Evolutionary conservation across 2,113 vertebrate species (phyloP), one percentile per base, ranked within the genome.

Genomic region (Calidris pugnax): DNA sequence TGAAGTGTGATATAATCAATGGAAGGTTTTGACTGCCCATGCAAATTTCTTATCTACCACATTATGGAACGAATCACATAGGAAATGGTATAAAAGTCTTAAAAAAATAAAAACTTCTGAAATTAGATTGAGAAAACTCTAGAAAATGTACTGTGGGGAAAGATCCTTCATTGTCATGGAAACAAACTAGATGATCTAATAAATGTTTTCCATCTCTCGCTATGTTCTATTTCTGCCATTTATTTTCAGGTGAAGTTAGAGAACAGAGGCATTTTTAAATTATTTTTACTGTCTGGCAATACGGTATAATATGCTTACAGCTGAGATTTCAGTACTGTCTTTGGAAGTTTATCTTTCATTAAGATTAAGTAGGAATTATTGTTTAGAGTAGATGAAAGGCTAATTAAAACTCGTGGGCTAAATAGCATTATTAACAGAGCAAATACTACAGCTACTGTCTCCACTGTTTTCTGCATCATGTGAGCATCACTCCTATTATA

Each of bases 81-180:
- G 64, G n/a, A 90, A 92, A 77, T 59, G 9, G 19, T 59, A 14
- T 74, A 64, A 86, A 74, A 84, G 7, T 35, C 33, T 93, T 82
- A 67, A 45, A 87, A 71, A 84, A 71, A 14, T 1, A 30, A 72
- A n/a, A 76, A 14, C 4, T 55, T 63, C 51, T 68, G 53, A 87
- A 95, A 89, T 86, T 59, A 91, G 63, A 81, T 37, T 87, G 83
- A 77, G 79, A 92, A 94, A 86, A 72, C 59, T 92, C 77, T 90
- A 71, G 86, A 95, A 96, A 59, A 82, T 59, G 32, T 91, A 51
- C 64, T 43, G 64, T 78, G 30, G 67, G 48, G 27, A 92, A 80
- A 86, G 76, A 92, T 48, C 28, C 63, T 93, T 88, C 88, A 95
- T 95, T 84, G 96, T 95, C 94, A 97, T 96, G 94, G 96, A 95